Evolutionary conservation across 1,140 invertebrate genomes (phyloP).

Genomic region (Drosophila mayri): DNA sequence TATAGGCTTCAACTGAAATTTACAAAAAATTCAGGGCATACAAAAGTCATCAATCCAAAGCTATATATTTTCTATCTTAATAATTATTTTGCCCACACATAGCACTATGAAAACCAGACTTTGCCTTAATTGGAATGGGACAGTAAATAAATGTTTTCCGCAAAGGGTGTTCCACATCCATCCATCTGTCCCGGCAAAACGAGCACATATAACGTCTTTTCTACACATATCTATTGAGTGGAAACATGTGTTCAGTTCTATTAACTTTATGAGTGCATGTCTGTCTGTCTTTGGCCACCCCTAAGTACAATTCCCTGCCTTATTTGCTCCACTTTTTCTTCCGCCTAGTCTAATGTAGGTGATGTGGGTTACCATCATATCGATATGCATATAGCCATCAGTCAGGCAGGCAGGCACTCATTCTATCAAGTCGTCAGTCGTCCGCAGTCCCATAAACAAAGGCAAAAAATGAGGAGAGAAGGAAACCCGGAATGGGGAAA

Average conservation of each 20-base stretch:
- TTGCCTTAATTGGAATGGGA: conserved; percentile 69
- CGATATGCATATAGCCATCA: conserved; percentile 73
- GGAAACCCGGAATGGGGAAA: conserved; percentile 14
- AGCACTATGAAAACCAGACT: conserved; percentile 43
- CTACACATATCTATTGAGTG: conserved; percentile 30
- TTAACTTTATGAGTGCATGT: conserved; percentile 39
- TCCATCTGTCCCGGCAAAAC: conserved; percentile 9
- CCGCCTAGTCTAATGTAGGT: conserved; percentile 46
- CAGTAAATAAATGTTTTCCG: conserved; percentile 75
- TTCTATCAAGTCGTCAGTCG: conserved; percentile 49
- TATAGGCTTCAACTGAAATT: too few relatives aligned
- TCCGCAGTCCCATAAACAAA: conserved; percentile 66
- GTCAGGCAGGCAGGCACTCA: conserved; percentile 47
- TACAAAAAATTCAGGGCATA: conserved; percentile 8
- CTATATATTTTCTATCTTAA: conserved; percentile 28
- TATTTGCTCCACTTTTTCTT: conserved; percentile 64
- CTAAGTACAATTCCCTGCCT: conserved; percentile 39
- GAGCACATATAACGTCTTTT: conserved; percentile 25
- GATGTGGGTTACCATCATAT: conserved; percentile 65
- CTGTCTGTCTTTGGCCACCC: not conserved
- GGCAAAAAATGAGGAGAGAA: conserved; percentile 8
- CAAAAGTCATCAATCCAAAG: not conserved
- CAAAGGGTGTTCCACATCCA: conserved; percentile 61
- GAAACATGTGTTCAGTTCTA: conserved; percentile 50
- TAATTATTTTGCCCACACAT: conserved; percentile 56